A percentile compares a stretch with the other conserved stretches of the same genome.
phyloP scores from a whole-genome alignment of 2,113 vertebrate species.

The Crocuta crocuta region DNA sequence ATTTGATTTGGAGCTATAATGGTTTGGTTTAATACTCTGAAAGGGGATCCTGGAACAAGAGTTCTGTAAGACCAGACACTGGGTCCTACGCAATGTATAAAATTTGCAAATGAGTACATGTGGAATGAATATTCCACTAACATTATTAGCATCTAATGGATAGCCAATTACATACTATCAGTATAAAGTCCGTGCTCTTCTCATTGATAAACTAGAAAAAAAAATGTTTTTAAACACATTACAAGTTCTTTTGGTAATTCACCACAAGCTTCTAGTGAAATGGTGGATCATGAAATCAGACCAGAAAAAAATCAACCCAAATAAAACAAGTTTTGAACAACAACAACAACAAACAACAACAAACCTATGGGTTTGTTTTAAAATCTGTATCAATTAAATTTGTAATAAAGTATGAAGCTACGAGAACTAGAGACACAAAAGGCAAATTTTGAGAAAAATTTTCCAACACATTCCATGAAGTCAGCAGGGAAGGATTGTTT shows the following conservation, averaged over 20 bases:
- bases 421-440: not conserved
- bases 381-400: not conserved
- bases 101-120: not conserved
- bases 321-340: not conserved
- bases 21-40: conserved; percentile 29
- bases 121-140: conserved; percentile 27
- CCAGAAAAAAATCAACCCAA: not conserved
- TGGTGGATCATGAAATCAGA: not conserved
- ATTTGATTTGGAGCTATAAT: not conserved
- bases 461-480: conserved; percentile 37
- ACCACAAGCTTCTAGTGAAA: not conserved
- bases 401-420: not conserved
- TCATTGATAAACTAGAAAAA: not conserved
- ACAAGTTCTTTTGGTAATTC: not conserved
- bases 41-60: conserved; percentile 17
- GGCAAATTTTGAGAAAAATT: conserved; percentile 40
- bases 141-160: not conserved
- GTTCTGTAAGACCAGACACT: not conserved
- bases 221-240: not conserved
- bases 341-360: not conserved
- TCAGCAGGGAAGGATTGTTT: not conserved
- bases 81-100: not conserved
- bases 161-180: not conserved
- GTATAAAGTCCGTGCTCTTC: not conserved
- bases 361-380: not conserved